Evolutionary conservation across 2,113 vertebrate genomes (phyloP).

Genomic region (Ia io): DNA sequence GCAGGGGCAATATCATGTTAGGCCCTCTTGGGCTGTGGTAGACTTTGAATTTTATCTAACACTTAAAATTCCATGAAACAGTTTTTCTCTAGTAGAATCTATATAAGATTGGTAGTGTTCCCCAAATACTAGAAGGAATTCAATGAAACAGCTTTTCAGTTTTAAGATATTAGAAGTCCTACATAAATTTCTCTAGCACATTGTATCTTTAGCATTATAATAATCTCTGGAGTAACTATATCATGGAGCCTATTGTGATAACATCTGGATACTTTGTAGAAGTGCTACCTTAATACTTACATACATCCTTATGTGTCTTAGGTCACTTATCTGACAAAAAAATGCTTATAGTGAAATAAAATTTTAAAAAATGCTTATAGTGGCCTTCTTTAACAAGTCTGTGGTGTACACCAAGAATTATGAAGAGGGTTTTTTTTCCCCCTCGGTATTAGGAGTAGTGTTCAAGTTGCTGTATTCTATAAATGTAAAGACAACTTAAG

Average conservation of each 20-base stretch:
- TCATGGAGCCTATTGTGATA: not conserved
- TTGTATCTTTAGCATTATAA: slow-evolving; percentile 25
- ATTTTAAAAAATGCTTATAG: not conserved
- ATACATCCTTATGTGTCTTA: not conserved
- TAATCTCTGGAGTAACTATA: slow-evolving; percentile 34
- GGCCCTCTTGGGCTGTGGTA: not conserved
- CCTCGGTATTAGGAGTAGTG: not conserved
- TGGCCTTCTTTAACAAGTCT: not conserved
- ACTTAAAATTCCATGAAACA: not conserved
- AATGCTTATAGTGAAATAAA: not conserved
- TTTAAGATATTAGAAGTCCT: slow-evolving; percentile 5
- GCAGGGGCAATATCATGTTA: not conserved
- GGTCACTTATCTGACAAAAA: not conserved
- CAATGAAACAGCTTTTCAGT: not conserved
- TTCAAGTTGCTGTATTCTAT: slow-evolving; percentile 26
- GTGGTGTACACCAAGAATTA: not conserved
- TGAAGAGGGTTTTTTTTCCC: not conserved
- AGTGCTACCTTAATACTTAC: not conserved
- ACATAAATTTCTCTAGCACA: not conserved
- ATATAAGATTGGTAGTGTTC: not conserved
- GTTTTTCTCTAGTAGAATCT: slow-evolving; percentile 37
- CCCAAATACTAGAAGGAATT: slow-evolving; percentile 7
- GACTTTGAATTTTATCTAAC: slow-evolving; percentile 26
- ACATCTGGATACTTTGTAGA: not conserved
- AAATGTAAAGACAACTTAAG: slow-evolving; percentile 14